Evolutionary conservation across 2,113 vertebrate genomes (phyloP).

Genomic region (Pedetes capensis): DNA sequence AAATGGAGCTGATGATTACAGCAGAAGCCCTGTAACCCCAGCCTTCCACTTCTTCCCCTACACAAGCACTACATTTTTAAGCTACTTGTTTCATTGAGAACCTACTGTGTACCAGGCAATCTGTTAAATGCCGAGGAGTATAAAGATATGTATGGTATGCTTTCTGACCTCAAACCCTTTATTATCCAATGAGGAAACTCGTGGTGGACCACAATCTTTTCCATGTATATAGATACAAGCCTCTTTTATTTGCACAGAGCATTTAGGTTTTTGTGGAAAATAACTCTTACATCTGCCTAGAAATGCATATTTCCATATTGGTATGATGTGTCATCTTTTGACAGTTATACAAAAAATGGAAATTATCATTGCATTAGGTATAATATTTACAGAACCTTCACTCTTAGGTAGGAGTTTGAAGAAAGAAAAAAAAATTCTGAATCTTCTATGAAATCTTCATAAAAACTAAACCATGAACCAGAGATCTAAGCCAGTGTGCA

Average conservation of each 20-base stretch:
- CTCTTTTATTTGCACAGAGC: constrained; percentile 38
- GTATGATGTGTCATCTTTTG: constrained; percentile 33
- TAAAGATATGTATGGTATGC: not conserved
- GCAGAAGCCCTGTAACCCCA: not conserved
- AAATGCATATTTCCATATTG: constrained; percentile 31
- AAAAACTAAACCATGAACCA: not conserved
- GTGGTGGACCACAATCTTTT: not conserved
- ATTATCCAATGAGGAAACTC: not conserved
- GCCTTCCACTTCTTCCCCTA: not conserved
- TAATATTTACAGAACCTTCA: not conserved
- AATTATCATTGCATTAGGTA: constrained; percentile 18
- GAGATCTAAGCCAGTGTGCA: not conserved
- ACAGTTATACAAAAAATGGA: constrained; percentile 22
- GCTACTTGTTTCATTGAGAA: not conserved
- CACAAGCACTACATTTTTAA: not conserved
- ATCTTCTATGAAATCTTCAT: not conserved
- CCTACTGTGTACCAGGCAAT: not conserved
- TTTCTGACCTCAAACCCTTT: not conserved
- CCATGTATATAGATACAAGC: not conserved
- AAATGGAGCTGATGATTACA: not conserved
- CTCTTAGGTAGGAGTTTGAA: not conserved
- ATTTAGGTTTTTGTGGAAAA: constrained; percentile 49
- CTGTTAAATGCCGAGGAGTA: not conserved
- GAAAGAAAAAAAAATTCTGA: not conserved
- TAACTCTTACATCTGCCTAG: constrained; percentile 35